phyloP scores from a whole-genome alignment of 2,113 vertebrate species.

The Nicator chloris region DNA sequence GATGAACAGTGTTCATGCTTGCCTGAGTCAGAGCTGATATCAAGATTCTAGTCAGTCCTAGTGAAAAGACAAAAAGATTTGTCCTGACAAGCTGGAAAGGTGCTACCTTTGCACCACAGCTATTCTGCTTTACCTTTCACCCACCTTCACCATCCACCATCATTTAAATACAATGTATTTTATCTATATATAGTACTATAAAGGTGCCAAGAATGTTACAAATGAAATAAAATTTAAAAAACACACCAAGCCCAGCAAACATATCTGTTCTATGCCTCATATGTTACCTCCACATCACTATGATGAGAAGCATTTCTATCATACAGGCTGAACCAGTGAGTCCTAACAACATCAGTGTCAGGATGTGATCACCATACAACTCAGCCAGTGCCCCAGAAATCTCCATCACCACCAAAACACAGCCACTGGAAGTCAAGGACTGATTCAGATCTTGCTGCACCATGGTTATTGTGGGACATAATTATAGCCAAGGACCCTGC shows the following conservation, averaged over 20 bases:
- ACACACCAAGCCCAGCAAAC: not conserved
- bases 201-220: not conserved
- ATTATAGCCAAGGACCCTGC: conserved; percentile 1
- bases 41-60: not conserved
- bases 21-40: not conserved
- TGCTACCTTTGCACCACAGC: not conserved
- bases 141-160: not conserved
- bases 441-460: conserved; percentile 1
- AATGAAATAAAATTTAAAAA: not conserved
- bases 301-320: not conserved
- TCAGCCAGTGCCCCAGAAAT: not conserved
- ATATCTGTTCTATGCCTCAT: not conserved
- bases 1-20: not conserved
- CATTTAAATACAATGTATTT: not conserved
- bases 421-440: not conserved
- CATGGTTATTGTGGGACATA: not conserved
- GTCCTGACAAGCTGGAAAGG: not conserved
- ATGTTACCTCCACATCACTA: not conserved
- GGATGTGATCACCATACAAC: not conserved
- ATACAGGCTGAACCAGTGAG: not conserved
- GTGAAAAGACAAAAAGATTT: not conserved
- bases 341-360: not conserved
- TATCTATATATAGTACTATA: not conserved
- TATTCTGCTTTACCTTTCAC: not conserved
- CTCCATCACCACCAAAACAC: not conserved